Base-by-base conservation (phyloP, 2,888 invertebrate species). In the Cenopis cana region DNA sequence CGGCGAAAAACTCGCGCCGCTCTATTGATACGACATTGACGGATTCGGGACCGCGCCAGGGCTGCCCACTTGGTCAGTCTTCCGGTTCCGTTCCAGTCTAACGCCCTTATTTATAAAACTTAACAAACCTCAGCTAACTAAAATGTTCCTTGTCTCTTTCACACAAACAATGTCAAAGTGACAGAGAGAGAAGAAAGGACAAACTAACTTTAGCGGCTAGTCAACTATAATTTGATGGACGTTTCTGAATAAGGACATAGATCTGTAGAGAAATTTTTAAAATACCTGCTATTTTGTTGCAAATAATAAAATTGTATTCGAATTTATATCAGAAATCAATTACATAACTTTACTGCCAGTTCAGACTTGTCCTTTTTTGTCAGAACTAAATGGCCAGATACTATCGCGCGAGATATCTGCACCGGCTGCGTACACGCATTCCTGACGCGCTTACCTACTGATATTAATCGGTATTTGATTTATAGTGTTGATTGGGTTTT, bases 1-100 rank as follows among this genome's bases (percentile, higher is more conserved):
- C 69, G 46, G 61, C 81, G 81, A 83, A 85, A 90, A 91, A 90
- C 85, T 85, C 87, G 82, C 85, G 79, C 78, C 81, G 83, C 83
- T 85, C 87, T 90, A 91, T 91, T 84, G 91, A 92, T 90, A 86
- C 89, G 91, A 91, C 92, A 89, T 88, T 91, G 92, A 92, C 91
- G 90, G 88, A 92, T 90, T 89, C 86, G 82, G 88, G 64, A 38
- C 52, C 79, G 78, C 76, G 73, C 72, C 81, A 90, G 89, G 91
- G 85, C 71, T 89, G 81, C 2, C 81, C 33, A 52, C 12, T 29
- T 2, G n/a, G n/a, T n/a, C n/a, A n/a, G n/a, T n/a, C n/a, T n/a
- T n/a, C n/a, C n/a, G n/a, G n/a, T n/a, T n/a, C n/a, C n/a, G n/a
- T n/a, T n/a, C n/a, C n/a, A n/a, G n/a, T n/a, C n/a, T n/a, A n/a